Conservation (phyloP, 2,888 invertebrate genomes). For the Chrysolina haemoptera region DNA sequence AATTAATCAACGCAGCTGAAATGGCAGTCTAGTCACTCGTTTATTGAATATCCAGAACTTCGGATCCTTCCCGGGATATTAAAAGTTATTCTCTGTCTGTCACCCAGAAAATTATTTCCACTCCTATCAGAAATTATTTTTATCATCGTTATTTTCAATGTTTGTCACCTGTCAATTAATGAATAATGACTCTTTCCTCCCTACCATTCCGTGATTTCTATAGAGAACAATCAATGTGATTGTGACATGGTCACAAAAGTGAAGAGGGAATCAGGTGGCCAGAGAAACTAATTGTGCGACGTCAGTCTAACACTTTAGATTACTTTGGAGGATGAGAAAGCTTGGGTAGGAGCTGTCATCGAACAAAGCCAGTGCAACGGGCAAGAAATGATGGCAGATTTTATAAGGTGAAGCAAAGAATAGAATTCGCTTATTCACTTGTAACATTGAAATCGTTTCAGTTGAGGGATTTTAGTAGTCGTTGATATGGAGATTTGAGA, state of each 20-base stretch:
- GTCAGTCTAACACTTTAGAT: constrained; percentile 38
- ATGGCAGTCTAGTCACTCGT: too few species aligned
- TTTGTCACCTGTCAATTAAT: constrained; percentile 26
- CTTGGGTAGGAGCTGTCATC: constrained; percentile 30
- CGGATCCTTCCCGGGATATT: background rate
- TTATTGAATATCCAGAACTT: background rate
- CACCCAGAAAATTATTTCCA: background rate
- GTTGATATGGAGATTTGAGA: too few species aligned
- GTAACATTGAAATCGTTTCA: too few species aligned
- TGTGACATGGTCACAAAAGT: constrained; percentile 39
- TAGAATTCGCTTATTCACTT: background rate
- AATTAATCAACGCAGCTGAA: too few species aligned
- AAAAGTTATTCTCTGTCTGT: constrained; percentile 2
- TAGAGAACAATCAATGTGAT: constrained; percentile 30
- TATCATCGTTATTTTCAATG: constrained; percentile 10
- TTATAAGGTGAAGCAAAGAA: constrained; percentile 6
- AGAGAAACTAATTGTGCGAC: constrained; percentile 42
- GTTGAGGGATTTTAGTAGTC: too few species aligned
- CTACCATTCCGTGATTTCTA: constrained; percentile 24
- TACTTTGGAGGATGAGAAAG: constrained; percentile 23
- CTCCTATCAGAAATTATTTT: constrained; percentile 1
- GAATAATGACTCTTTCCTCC: constrained; percentile 22
- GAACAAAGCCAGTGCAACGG: background rate
- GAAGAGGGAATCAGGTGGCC: constrained; percentile 42
- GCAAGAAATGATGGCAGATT: background rate